Percentiles rank a stretch among this genome's conserved stretches.
Conservation (phyloP, 2,113 vertebrate genomes). For the Cyprinodon tularosa region DNA sequence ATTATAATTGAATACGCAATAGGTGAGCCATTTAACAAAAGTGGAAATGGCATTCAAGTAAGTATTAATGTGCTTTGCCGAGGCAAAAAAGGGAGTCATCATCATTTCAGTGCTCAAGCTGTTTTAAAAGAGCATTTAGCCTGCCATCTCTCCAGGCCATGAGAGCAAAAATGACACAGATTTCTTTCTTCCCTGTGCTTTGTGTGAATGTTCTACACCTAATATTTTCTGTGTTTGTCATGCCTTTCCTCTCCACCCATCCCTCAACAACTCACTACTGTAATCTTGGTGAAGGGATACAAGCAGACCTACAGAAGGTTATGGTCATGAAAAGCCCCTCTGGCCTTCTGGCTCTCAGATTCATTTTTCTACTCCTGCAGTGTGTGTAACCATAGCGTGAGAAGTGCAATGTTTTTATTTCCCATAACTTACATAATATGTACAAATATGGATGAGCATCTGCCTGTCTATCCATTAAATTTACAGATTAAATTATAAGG, state of each 20-base stretch:
- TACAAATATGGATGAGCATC: slow-evolving; percentile 14
- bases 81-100: slow-evolving; percentile 64
- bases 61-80: slow-evolving; percentile 67
- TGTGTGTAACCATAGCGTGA: slow-evolving; percentile 51
- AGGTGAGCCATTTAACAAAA: slow-evolving; percentile 75
- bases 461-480: no score
- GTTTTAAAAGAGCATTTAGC: slow-evolving; percentile 77
- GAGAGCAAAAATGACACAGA: slow-evolving; percentile 64
- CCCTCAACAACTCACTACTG: slow-evolving; percentile 51
- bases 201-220: slow-evolving; percentile 58
- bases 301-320: slow-evolving; percentile 73
- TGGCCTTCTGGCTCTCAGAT: slow-evolving; percentile 63
- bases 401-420: slow-evolving; percentile 68
- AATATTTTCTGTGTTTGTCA: slow-evolving; percentile 66
- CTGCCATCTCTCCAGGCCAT: slow-evolving; percentile 62
- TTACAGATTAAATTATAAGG: no score
- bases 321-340: slow-evolving; percentile 74
- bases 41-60: slow-evolving; percentile 64
- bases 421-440: slow-evolving; percentile 67
- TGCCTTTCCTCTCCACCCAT: slow-evolving; percentile 57
- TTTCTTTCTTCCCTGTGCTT: slow-evolving; percentile 65
- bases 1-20: slow-evolving; percentile 78
- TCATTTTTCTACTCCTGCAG: slow-evolving; percentile 69
- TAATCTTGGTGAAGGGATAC: slow-evolving; percentile 69
- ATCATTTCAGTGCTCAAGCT: slow-evolving; percentile 75